Conservation (phyloP, 2,888 invertebrate genomes). For the Epinotia bilunana region DNA sequence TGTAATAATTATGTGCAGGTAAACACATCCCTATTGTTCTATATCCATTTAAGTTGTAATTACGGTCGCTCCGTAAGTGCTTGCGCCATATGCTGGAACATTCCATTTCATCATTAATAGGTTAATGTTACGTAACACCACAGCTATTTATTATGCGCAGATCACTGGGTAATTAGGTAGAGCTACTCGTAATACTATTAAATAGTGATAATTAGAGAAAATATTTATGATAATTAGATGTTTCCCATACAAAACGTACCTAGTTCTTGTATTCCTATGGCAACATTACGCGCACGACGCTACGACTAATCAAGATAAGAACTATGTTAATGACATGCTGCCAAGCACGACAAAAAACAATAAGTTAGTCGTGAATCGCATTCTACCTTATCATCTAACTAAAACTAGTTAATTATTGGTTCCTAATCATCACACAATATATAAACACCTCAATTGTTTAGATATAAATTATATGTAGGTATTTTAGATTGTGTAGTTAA, state of each 20-base stretch:
- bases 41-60: constrained; percentile 66
- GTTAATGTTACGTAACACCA: constrained; percentile 35
- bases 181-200: not conserved
- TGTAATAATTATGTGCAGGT: constrained; percentile 31
- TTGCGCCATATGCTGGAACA: constrained; percentile 58
- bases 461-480: no score
- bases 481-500: no score
- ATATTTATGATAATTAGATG: not conserved
- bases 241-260: not conserved
- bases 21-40: constrained; percentile 72
- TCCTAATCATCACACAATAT: not conserved
- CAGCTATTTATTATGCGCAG: constrained; percentile 32
- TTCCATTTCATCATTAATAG: constrained; percentile 31
- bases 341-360: constrained; percentile 15
- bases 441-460: no score
- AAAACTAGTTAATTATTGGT: not conserved
- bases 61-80: constrained; percentile 71
- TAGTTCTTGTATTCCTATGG: not conserved
- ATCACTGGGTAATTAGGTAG: constrained; percentile 18
- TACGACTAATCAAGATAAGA: constrained; percentile 20
- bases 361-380: constrained; percentile 8
- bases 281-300: constrained; percentile 3
- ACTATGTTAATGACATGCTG: constrained; percentile 13
- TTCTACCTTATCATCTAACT: not conserved
- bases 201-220: not conserved